Percentiles rank a stretch among this genome's conserved stretches.
phyloP scores from a whole-genome alignment of 2,888 invertebrate species.

The Apotomis turbidana region DNA sequence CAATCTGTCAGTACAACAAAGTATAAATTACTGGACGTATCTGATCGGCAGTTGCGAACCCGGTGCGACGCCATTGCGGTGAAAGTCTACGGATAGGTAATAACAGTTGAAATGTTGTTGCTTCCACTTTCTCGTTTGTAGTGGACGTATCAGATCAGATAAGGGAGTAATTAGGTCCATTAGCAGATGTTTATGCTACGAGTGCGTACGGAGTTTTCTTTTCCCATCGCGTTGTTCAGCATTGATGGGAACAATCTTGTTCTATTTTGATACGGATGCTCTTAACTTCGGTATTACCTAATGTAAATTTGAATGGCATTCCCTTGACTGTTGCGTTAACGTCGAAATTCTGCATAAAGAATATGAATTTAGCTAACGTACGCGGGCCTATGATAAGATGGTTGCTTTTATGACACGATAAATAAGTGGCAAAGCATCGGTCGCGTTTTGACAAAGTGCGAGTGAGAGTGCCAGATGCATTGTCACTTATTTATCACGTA shows the following conservation, averaged over 20 bases:
- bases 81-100: constrained; percentile 49
- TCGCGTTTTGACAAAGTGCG: too few species aligned
- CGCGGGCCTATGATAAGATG: too few species aligned
- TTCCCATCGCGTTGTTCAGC: constrained; percentile 31
- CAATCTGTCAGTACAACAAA: constrained; percentile 39
- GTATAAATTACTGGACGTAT: constrained; percentile 36
- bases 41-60: constrained; percentile 34
- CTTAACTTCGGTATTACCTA: too few species aligned
- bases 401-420: too few species aligned
- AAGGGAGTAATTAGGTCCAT: constrained; percentile 55
- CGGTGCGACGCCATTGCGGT: constrained; percentile 47
- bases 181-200: constrained; percentile 41
- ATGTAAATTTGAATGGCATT: too few species aligned
- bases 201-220: constrained; percentile 33
- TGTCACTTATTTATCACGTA: too few species aligned
- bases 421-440: too few species aligned
- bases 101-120: constrained; percentile 45
- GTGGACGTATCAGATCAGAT: constrained; percentile 49
- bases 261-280: background rate
- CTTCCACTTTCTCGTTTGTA: constrained; percentile 48
- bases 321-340: too few species aligned
- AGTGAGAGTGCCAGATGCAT: too few species aligned
- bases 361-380: too few species aligned
- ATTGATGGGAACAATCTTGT: constrained; percentile 13
- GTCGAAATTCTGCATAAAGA: too few species aligned